A percentile compares a stretch with the other conserved stretches of the same genome.
phyloP scores from a whole-genome alignment of 2,888 invertebrate species.

The Drosophila robusta region DNA sequence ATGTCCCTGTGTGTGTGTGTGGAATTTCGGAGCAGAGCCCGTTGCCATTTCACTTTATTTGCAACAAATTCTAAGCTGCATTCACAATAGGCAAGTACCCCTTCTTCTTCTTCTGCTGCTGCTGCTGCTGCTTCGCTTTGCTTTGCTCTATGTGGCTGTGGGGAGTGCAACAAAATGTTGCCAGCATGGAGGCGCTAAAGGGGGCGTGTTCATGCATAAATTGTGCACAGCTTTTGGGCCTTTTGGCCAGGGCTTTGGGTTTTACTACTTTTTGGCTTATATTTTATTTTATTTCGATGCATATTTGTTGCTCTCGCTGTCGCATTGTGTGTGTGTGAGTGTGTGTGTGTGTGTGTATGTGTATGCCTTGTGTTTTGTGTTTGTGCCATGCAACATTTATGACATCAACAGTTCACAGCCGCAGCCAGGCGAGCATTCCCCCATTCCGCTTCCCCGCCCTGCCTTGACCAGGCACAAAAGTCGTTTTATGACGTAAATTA shows the following conservation, averaged over 20 bases:
- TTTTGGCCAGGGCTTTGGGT: constrained; percentile 69
- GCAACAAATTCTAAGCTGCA: constrained; percentile 80
- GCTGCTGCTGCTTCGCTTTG: not conserved
- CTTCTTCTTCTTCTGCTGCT: not conserved
- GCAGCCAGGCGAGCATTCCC: constrained; percentile 4
- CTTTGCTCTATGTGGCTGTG: constrained; percentile 12
- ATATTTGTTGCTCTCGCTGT: constrained; percentile 50
- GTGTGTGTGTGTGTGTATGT: constrained; percentile 17
- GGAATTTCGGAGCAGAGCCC: constrained; percentile 72
- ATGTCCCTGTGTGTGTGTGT: constrained; percentile 50
- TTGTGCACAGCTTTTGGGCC: constrained; percentile 76
- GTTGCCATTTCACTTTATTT: constrained; percentile 79
- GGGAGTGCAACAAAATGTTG: constrained; percentile 70
- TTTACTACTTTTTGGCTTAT: constrained; percentile 74
- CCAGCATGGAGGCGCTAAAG: constrained; percentile 31
- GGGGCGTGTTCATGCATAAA: constrained; percentile 72
- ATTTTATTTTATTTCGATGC: constrained; percentile 78
- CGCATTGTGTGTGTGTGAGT: constrained; percentile 6
- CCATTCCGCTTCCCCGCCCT: not conserved
- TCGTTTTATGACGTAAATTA: constrained; percentile 73
- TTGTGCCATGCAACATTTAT: constrained; percentile 72
- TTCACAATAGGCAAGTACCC: constrained; percentile 69
- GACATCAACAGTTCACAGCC: constrained; percentile 58
- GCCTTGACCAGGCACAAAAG: constrained; percentile 25
- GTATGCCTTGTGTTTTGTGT: constrained; percentile 24